These are phyloP conservation scores for Pteronotus mesoamericanus DNA, from an alignment of 2,797 vertebrate species.

Conservation along the genomic window DNA sequence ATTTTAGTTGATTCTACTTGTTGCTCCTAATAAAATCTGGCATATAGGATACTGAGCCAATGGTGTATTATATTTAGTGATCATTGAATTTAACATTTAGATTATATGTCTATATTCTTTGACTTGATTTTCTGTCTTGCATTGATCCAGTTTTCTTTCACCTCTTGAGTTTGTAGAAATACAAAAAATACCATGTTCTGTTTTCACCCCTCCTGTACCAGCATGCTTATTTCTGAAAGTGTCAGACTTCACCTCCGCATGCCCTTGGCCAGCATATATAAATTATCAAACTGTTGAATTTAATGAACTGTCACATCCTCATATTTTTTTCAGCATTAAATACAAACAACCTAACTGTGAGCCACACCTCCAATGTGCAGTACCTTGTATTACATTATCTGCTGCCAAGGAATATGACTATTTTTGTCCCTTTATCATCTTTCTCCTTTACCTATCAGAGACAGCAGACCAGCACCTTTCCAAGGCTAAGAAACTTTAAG, in stretches of 20 bases:
- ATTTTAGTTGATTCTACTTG: conserved; percentile 31
- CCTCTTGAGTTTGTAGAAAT: conserved; percentile 28
- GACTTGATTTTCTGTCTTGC: conserved; percentile 55
- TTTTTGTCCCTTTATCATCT: not conserved
- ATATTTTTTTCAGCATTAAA: not conserved
- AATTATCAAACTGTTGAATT: not conserved
- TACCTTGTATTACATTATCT: not conserved
- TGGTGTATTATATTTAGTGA: not conserved
- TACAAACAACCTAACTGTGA: not conserved
- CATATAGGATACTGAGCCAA: not conserved
- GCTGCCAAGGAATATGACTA: not conserved
- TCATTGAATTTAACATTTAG: conserved; percentile 52
- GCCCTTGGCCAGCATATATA: not conserved
- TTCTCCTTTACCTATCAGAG: not conserved
- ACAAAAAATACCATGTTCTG: not conserved
- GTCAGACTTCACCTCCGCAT: not conserved
- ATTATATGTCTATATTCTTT: not conserved
- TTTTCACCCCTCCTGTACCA: not conserved
- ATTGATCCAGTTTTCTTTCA: conserved; percentile 30
- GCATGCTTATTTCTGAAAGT: conserved; percentile 22
- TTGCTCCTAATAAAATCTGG: not conserved
- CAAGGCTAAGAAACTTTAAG: not conserved
- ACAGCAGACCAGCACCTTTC: not conserved
- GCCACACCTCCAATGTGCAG: not conserved
- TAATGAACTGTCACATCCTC: not conserved